These are phyloP conservation scores for Columba janthina DNA, from an alignment of 2,113 vertebrate genomes.

Conservation along the genomic window DNA sequence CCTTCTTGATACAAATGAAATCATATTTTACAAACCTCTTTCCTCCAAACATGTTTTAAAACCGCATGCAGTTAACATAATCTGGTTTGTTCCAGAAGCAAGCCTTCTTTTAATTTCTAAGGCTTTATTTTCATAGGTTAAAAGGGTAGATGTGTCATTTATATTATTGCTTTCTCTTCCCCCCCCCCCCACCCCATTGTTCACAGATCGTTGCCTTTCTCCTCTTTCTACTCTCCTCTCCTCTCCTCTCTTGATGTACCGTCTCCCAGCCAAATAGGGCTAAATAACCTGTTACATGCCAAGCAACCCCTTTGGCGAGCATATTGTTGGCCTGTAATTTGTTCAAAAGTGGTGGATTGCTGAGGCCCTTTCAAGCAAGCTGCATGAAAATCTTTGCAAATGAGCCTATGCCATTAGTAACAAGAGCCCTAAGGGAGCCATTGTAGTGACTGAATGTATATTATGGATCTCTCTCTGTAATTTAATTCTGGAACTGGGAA, in stretches of 20 bases:
- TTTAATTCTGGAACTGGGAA: conserved; percentile 60
- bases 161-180: not conserved
- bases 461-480: conserved; percentile 64
- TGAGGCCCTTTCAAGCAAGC: conserved; percentile 62
- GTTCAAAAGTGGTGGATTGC: conserved; percentile 56
- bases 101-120: not conserved
- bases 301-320: conserved; percentile 40
- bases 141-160: conserved; percentile 37
- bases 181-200: not conserved
- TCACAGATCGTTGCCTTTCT: conserved; percentile 4
- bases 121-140: not conserved
- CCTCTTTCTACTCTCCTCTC: not conserved
- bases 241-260: not conserved
- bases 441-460: conserved; percentile 63
- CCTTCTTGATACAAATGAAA: not conserved
- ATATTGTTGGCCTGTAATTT: conserved; percentile 69
- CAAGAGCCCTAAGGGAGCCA: conserved; percentile 54
- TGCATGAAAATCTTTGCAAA: conserved; percentile 66
- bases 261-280: conserved; percentile 29
- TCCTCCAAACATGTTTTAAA: not conserved
- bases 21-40: not conserved
- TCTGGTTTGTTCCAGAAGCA: not conserved
- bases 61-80: not conserved
- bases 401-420: conserved; percentile 63
- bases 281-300: conserved; percentile 48